Conservation (phyloP, 2,113 vertebrate genomes). For the Thamnophis sirtalis region DNA sequence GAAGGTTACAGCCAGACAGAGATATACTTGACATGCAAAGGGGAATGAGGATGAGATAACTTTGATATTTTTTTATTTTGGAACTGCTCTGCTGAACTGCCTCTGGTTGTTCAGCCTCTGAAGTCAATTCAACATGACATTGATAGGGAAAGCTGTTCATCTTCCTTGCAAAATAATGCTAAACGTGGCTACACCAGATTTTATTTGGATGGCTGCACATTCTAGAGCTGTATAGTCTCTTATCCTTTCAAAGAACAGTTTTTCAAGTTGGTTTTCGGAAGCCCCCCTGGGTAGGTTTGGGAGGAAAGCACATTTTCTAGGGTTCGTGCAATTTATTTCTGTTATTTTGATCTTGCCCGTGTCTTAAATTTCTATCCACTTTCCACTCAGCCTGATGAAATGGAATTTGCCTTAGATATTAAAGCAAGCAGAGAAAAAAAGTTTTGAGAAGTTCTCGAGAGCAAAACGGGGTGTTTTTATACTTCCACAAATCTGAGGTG, state of each 20-base stretch:
- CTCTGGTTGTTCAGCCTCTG: background rate
- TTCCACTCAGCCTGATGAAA: background rate
- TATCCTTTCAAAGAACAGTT: background rate
- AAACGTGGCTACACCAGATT: background rate
- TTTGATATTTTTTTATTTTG: background rate
- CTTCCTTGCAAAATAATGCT: slow-evolving; percentile 11
- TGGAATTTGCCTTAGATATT: background rate
- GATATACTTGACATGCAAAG: background rate
- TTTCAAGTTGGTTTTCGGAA: background rate
- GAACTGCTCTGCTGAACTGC: background rate
- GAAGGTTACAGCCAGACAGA: slow-evolving; percentile 5
- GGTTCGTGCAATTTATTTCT: background rate
- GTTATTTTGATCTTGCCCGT: background rate
- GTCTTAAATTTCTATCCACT: background rate
- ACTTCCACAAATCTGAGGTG: background rate
- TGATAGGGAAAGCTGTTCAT: background rate
- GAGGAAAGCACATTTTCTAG: background rate
- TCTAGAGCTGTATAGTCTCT: background rate
- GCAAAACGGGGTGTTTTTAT: background rate
- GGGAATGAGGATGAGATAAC: background rate
- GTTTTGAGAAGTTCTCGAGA: background rate
- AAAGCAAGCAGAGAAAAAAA: background rate
- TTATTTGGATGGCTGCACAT: background rate
- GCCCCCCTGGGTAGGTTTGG: background rate
- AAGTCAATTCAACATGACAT: slow-evolving; percentile 1